Percentiles rank a stretch among this genome's conserved stretches.
Evolutionary conservation across 2,797 vertebrate genomes (phyloP).

Genomic region (Natrix natrix): DNA sequence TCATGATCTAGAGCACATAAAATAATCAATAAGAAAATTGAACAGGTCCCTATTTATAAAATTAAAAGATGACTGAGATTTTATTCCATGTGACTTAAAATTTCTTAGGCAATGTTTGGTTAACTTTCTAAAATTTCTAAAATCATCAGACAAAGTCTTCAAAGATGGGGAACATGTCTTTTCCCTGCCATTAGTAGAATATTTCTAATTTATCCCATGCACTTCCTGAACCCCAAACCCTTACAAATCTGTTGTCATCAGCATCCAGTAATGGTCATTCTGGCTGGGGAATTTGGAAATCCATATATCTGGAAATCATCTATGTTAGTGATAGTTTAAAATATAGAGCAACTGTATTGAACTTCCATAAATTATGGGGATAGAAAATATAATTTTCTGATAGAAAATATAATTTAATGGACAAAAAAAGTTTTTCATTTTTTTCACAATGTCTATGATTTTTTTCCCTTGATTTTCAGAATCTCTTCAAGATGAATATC

Average conservation of each 20-base stretch:
- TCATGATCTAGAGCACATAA: neutral
- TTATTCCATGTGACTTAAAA: neutral
- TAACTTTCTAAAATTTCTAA: neutral
- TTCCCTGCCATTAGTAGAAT: neutral
- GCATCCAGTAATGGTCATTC: neutral
- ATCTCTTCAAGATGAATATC: neutral
- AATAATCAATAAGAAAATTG: neutral
- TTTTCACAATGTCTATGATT: neutral
- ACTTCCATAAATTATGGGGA: neutral
- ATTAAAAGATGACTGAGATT: neutral
- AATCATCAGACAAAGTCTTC: neutral
- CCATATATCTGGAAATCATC: neutral
- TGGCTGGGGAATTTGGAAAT: neutral
- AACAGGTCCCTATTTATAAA: neutral
- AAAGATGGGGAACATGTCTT: neutral
- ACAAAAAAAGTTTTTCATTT: neutral
- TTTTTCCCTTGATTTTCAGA: neutral
- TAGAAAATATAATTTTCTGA: neutral
- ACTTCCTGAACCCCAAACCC: neutral
- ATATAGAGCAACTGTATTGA: neutral
- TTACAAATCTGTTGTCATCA: neutral
- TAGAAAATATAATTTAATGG: neutral
- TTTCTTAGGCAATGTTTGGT: neutral
- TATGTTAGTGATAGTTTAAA: neutral
- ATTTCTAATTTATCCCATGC: neutral